These are phyloP conservation scores for Apotomis turbidana DNA, from an alignment of 2,888 invertebrate genomes.

Conservation along the genomic window DNA sequence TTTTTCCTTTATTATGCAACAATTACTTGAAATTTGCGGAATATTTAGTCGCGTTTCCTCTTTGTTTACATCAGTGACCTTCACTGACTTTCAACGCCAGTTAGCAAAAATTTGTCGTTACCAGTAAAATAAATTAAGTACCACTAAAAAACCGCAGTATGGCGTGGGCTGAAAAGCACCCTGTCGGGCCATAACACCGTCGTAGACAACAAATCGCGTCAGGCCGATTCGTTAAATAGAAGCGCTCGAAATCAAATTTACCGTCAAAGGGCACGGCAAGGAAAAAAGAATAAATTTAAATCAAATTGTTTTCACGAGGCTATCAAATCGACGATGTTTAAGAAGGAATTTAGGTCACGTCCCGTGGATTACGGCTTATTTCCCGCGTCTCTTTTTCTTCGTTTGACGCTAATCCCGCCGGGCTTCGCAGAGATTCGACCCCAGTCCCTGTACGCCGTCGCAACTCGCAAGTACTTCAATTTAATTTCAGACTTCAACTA, in stretches of 20 bases:
- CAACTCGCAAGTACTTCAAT: conserved; percentile 55
- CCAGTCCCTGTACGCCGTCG: conserved; percentile 55
- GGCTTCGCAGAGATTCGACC: conserved; percentile 72
- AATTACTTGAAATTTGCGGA: no score
- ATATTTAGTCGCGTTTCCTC: no score
- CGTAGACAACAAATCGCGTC: conserved; percentile 23
- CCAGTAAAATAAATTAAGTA: no score
- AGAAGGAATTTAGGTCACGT: conserved; percentile 81
- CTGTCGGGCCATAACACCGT: no score
- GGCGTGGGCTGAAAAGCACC: no score
- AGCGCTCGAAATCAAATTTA: conserved; percentile 53
- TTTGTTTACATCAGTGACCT: no score
- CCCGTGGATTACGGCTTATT: conserved; percentile 81
- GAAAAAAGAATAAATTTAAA: conserved; percentile 67
- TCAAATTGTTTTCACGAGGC: conserved; percentile 78
- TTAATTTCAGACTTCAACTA: conserved; percentile 37
- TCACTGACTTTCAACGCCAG: no score
- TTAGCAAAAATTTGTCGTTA: no score
- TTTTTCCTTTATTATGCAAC: no score
- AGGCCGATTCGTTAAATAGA: conserved; percentile 23
- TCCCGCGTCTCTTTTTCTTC: conserved; percentile 81
- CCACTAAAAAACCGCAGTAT: no score
- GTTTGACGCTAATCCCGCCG: conserved; percentile 80
- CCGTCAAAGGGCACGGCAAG: conserved; percentile 61
- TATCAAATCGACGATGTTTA: conserved; percentile 81